Percentiles rank a stretch among this genome's conserved stretches.
phyloP scores from a whole-genome alignment of 2,797 vertebrate genomes.

The Neosalanx taihuensis region DNA sequence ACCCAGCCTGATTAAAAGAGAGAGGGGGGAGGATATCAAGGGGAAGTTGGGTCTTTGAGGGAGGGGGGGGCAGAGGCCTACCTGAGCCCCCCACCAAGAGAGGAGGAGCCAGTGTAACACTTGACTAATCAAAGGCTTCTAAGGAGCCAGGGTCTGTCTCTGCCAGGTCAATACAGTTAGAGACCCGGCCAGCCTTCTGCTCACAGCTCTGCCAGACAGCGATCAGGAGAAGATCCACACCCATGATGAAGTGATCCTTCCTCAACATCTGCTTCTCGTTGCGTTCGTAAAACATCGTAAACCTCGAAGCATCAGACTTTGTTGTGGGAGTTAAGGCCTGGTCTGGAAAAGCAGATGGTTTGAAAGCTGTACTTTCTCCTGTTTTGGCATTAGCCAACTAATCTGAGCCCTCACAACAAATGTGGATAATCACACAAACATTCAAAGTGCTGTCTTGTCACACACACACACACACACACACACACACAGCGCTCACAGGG shows the following conservation, averaged over 20 bases:
- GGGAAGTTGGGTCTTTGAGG: constrained; percentile 25
- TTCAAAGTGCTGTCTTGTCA: background rate
- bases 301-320: background rate
- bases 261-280: background rate
- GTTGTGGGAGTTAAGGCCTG: background rate
- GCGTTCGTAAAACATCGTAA: background rate
- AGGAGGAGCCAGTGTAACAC: background rate
- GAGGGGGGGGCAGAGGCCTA: constrained; percentile 1
- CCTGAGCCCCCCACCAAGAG: background rate
- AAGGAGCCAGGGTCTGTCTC: background rate
- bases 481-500: background rate
- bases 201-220: background rate
- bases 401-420: background rate
- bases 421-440: background rate
- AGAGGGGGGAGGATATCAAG: constrained; percentile 21
- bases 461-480: background rate
- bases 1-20: constrained; percentile 41
- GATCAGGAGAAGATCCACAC: background rate
- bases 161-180: background rate
- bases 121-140: constrained; percentile 5
- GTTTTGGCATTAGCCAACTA: background rate
- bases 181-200: background rate
- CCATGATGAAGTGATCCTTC: background rate
- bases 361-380: background rate
- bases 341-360: too few species aligned